Evolutionary conservation across 2,113 vertebrate species (phyloP).

Genomic region (Neoarius graeffei): DNA sequence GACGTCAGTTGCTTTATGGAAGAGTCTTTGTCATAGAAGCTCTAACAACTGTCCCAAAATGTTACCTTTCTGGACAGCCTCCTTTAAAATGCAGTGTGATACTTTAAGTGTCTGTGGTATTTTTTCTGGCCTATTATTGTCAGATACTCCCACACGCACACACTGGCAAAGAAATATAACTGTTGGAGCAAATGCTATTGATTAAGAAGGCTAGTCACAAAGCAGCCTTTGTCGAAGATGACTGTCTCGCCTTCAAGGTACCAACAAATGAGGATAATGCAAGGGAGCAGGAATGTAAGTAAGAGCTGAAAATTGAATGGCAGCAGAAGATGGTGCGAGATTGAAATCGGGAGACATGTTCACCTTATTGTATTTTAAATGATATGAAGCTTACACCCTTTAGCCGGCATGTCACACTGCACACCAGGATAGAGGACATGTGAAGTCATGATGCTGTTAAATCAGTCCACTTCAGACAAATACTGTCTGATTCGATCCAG

Average conservation of each 20-base stretch:
- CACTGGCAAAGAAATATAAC: neutral
- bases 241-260: neutral
- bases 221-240: neutral
- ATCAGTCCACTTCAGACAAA: conserved; percentile 39
- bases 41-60: too few species aligned
- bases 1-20: too few species aligned
- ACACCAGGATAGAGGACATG: conserved; percentile 12
- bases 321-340: neutral
- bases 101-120: neutral
- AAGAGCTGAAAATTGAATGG: neutral
- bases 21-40: too few species aligned
- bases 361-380: conserved; percentile 1
- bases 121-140: neutral
- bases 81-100: neutral
- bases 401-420: neutral
- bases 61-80: too few species aligned
- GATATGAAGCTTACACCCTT: neutral
- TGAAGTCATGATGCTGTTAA: conserved; percentile 21
- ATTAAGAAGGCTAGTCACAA: neutral
- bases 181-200: neutral
- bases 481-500: conserved; percentile 20
- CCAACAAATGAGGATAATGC: neutral
- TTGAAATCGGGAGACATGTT: neutral
- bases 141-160: neutral
- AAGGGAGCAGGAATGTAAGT: neutral